phyloP scores from a whole-genome alignment of 2,888 invertebrate genomes.

The Lagria hirta region DNA sequence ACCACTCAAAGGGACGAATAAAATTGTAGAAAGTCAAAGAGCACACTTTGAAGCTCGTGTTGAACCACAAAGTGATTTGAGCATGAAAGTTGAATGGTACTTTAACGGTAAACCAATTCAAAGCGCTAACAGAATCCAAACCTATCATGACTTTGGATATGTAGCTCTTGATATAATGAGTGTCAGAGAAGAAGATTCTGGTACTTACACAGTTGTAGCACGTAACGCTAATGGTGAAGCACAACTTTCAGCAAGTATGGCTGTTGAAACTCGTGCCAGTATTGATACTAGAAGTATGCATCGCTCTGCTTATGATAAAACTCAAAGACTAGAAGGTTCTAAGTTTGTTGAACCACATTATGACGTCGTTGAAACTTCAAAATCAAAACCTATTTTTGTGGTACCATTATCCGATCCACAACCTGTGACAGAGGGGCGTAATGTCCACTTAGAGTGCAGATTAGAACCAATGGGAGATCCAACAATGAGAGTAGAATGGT shows the following conservation, averaged over 20 bases:
- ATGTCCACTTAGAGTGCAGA: constrained; percentile 88
- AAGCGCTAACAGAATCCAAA: constrained; percentile 88
- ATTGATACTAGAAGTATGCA: constrained; percentile 92
- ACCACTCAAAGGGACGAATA: constrained; percentile 88
- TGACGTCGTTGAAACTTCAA: constrained; percentile 88
- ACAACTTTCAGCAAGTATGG: constrained; percentile 79
- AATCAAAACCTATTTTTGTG: constrained; percentile 92
- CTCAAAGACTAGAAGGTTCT: constrained; percentile 80
- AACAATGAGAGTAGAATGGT: constrained; percentile 94
- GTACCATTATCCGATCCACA: constrained; percentile 86
- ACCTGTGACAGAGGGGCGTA: constrained; percentile 83
- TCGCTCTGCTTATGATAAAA: constrained; percentile 81
- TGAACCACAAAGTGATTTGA: constrained; percentile 91
- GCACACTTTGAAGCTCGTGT: constrained; percentile 95
- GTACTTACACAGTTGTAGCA: constrained; percentile 90
- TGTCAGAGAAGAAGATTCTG: constrained; percentile 89
- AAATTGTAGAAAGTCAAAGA: constrained; percentile 89
- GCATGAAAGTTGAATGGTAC: constrained; percentile 95
- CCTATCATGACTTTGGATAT: constrained; percentile 95
- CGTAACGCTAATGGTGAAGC: constrained; percentile 90
- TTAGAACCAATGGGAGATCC: constrained; percentile 95
- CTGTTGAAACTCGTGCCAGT: constrained; percentile 84
- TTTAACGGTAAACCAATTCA: constrained; percentile 91
- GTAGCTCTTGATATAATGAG: constrained; percentile 93
- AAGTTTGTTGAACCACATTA: constrained; percentile 86